Conservation (phyloP, 1,140 invertebrate species). For the Babylonia areolata region DNA sequence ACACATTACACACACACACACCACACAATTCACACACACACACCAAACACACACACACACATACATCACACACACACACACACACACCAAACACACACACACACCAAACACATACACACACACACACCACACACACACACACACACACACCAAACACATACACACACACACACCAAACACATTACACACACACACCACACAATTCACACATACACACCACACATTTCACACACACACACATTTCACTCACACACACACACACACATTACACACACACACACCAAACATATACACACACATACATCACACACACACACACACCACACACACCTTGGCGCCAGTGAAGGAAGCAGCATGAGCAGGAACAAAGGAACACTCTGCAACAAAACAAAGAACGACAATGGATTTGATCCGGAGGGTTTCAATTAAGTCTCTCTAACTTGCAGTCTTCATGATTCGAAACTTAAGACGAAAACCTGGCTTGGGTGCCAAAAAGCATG, state of each 20-base stretch:
- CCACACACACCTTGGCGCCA: conserved; percentile 18
- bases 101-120: too few relatives aligned
- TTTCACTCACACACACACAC: neutral
- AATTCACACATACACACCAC: neutral
- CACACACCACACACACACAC: neutral
- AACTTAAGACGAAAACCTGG: too few relatives aligned
- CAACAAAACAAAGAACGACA: too few relatives aligned
- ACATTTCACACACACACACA: neutral
- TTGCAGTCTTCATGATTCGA: too few relatives aligned
- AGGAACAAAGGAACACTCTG: conserved; percentile 28
- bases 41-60: too few relatives aligned
- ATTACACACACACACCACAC: neutral
- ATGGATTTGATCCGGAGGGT: too few relatives aligned
- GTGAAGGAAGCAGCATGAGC: neutral
- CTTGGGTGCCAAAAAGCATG: too few relatives aligned
- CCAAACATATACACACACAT: neutral
- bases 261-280: neutral
- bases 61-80: too few relatives aligned
- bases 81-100: too few relatives aligned
- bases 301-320: neutral
- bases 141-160: neutral
- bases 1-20: too few relatives aligned
- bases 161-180: neutral
- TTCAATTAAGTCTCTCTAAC: too few relatives aligned
- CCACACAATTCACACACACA: too few relatives aligned